Conservation (phyloP, 2,113 vertebrate genomes). For the Pionites leucogaster region DNA sequence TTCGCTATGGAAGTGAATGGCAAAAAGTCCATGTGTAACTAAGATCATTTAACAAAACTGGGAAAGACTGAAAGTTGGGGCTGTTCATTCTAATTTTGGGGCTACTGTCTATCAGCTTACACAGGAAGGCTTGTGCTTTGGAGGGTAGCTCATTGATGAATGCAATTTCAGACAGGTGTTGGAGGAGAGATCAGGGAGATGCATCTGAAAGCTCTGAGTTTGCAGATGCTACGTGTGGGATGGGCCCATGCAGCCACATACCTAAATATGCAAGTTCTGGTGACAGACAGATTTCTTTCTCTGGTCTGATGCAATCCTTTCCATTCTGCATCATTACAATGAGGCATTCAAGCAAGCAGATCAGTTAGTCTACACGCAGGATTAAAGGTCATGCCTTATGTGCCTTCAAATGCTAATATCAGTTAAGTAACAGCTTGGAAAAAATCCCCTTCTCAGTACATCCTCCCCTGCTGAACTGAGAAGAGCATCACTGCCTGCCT, state of each 20-base stretch:
- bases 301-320: constrained; percentile 4
- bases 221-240: not conserved
- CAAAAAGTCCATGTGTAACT: not conserved
- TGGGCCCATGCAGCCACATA: not conserved
- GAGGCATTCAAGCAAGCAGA: constrained; percentile 37
- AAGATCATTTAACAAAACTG: not conserved
- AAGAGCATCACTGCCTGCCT: not conserved
- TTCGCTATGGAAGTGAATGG: rapidly evolving
- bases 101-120: not conserved
- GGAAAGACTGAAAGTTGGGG: not conserved
- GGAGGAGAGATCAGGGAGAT: not conserved
- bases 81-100: not conserved
- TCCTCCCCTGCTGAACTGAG: not conserved
- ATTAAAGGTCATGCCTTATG: constrained; percentile 49
- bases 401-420: constrained; percentile 53
- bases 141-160: not conserved
- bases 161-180: not conserved
- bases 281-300: not conserved
- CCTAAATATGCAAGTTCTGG: not conserved
- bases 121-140: not conserved
- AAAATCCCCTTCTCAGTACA: not conserved
- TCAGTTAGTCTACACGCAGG: constrained; percentile 15
- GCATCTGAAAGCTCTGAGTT: not conserved
- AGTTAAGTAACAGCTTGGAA: constrained; percentile 44
- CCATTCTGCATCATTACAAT: constrained; percentile 24